phyloP scores from a whole-genome alignment of 1,140 invertebrate genomes.

The Propsilocerus akamusi region DNA sequence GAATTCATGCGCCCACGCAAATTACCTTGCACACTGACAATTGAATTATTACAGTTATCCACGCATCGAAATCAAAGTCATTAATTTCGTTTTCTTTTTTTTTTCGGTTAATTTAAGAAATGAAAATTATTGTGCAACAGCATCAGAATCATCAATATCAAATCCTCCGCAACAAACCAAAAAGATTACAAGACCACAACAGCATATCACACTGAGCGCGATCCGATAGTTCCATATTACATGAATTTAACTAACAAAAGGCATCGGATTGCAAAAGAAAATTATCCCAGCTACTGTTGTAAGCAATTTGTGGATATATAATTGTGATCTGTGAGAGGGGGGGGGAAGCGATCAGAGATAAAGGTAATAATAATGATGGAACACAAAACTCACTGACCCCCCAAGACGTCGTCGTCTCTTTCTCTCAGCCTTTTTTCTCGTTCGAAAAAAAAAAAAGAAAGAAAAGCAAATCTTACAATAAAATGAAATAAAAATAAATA shows the following conservation, averaged over 20 bases:
- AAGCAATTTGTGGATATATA: too few relatives aligned
- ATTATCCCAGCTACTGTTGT: background rate
- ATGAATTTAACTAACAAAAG: constrained; percentile 1
- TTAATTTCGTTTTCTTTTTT: background rate
- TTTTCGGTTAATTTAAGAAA: background rate
- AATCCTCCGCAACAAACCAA: background rate
- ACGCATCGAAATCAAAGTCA: constrained; percentile 1
- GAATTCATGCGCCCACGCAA: too few relatives aligned
- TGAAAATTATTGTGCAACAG: background rate
- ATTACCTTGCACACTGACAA: background rate
- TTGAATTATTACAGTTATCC: background rate
- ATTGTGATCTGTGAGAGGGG: too few relatives aligned
- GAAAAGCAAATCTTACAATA: background rate
- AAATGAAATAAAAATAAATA: background rate
- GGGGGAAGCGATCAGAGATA: too few relatives aligned
- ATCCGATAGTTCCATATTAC: background rate
- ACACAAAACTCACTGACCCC: too few relatives aligned
- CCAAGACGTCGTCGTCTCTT: background rate
- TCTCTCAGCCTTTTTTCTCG: background rate
- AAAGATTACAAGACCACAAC: background rate
- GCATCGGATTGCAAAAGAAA: too few relatives aligned
- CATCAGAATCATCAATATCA: background rate
- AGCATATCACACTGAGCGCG: constrained; percentile 1
- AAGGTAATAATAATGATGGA: too few relatives aligned
- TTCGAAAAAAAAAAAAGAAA: background rate